Evolutionary conservation across 2,888 invertebrate species (phyloP).

Genomic region (Oegoconia quadripuncta): DNA sequence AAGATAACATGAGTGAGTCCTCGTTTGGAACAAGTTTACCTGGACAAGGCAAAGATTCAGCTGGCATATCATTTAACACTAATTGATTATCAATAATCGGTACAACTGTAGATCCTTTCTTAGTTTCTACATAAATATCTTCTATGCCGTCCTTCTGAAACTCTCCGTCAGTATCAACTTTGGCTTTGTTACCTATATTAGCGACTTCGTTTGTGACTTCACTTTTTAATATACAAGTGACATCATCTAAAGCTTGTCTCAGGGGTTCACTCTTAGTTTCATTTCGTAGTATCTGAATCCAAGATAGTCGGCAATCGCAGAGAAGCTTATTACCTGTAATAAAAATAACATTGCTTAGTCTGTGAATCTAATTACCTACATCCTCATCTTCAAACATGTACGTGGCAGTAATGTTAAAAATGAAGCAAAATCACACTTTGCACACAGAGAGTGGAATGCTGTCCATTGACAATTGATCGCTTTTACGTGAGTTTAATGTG

Average conservation of each 20-base stretch:
- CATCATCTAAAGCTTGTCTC: conserved; percentile 82
- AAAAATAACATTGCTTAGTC: background rate
- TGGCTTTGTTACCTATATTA: conserved; percentile 28
- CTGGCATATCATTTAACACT: conserved; percentile 45
- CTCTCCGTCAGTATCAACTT: conserved; percentile 31
- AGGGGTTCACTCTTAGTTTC: conserved; percentile 86
- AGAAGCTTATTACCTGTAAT: conserved; percentile 86
- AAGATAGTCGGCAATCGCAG: conserved; percentile 89
- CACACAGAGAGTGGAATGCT: too few species aligned
- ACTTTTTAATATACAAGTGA: conserved; percentile 76
- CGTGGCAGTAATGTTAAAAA: background rate
- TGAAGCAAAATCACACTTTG: too few species aligned
- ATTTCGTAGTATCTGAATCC: conserved; percentile 86
- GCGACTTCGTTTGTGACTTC: conserved; percentile 23
- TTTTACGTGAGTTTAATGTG: too few species aligned
- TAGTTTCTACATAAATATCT: conserved; percentile 36
- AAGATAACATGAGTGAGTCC: conserved; percentile 67
- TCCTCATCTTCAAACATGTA: too few species aligned
- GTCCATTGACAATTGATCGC: too few species aligned
- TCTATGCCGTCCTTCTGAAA: conserved; percentile 41
- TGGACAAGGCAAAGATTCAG: conserved; percentile 54
- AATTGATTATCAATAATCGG: conserved; percentile 44
- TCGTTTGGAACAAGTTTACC: conserved; percentile 50
- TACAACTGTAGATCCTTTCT: conserved; percentile 40
- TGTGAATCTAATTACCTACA: background rate